These are phyloP conservation scores for Aporrectodea caliginosa DNA, from an alignment of 1,140 invertebrate species.

Conservation along the genomic window DNA sequence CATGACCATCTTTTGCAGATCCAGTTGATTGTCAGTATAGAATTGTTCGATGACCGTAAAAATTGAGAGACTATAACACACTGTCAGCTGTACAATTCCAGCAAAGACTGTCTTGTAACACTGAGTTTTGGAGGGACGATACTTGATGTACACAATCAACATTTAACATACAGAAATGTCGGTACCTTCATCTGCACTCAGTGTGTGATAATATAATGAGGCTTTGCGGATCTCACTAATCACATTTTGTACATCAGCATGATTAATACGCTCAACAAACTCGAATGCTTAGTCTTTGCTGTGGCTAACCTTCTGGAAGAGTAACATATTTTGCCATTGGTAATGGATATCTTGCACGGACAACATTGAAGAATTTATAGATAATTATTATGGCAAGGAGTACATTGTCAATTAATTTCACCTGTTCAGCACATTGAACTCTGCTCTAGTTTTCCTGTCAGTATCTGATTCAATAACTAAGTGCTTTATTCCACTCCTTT, in stretches of 20 bases:
- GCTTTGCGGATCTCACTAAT: constrained; percentile 19
- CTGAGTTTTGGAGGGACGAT: not conserved
- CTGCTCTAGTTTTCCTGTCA: too few relatives aligned
- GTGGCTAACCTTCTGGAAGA: not conserved
- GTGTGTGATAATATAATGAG: constrained; percentile 15
- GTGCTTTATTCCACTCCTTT: too few relatives aligned
- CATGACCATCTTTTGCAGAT: constrained; percentile 13
- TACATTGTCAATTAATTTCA: too few relatives aligned
- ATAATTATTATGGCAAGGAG: too few relatives aligned
- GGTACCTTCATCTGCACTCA: constrained; percentile 27
- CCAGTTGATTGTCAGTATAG: not conserved
- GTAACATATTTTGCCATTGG: not conserved
- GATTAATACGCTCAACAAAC: constrained; percentile 26
- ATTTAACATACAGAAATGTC: constrained; percentile 25
- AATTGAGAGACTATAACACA: constrained; percentile 15
- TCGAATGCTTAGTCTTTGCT: constrained; percentile 23
- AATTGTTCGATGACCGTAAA: constrained; percentile 2
- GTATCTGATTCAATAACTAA: too few relatives aligned
- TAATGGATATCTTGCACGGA: not conserved
- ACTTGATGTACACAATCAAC: constrained; percentile 21
- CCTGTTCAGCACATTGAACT: too few relatives aligned
- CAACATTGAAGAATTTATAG: not conserved
- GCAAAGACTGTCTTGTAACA: constrained; percentile 19
- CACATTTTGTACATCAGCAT: constrained; percentile 2
- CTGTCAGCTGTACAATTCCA: constrained; percentile 14